Evolutionary conservation across 2,888 invertebrate genomes (phyloP), one percentile per base, ranked within the genome.

Genomic region (Subacronicta megacephala): DNA sequence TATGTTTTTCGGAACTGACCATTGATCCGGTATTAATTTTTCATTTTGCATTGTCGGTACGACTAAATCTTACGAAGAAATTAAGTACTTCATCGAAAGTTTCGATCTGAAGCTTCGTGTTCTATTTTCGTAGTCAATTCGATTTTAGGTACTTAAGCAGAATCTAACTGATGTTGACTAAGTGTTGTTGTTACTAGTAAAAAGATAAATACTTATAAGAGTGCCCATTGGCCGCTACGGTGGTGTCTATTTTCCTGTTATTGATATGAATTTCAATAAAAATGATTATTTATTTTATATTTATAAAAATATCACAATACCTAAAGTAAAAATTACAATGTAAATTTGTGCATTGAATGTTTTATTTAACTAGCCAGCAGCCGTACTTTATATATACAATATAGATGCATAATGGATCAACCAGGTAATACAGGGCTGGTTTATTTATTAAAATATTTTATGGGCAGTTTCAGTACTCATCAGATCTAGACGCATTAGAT

Each of bases 291-390:
- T 36, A 31, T 52, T 51, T 35, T 18, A 46, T 42, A 60, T 47
- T 65, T 69, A 69, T 31, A 68, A 60, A 68, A 61, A 64, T 69
- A 74, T 72, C 72, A 72, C 72, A 74, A 58, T 62, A 26, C 9
- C 1, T 10, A 60, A 49, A 59, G 54, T 58, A 67, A 70, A 57
- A 38, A 57, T 52, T 63, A 61, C 16, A 41, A 36, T 40, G 36
- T 41, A 46, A 45, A 53, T 23, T 51, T 58, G 42, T 46, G 49
- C 26, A 36, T 35, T 38, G 0, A 43, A 43, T 50, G 10, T 31
- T 46, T 37, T 26, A 15, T 7, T 37, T 15, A 41, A 12, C 29
- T n/a, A 33, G 35, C 26, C 31, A 9, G 23, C 7, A 23, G 54
- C 23, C 29, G 47, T 15, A 29, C 1, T 16, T 20, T 4, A 13